Base-by-base conservation (phyloP, 1,140 invertebrate species). In the Drosophila gunungcola region DNA sequence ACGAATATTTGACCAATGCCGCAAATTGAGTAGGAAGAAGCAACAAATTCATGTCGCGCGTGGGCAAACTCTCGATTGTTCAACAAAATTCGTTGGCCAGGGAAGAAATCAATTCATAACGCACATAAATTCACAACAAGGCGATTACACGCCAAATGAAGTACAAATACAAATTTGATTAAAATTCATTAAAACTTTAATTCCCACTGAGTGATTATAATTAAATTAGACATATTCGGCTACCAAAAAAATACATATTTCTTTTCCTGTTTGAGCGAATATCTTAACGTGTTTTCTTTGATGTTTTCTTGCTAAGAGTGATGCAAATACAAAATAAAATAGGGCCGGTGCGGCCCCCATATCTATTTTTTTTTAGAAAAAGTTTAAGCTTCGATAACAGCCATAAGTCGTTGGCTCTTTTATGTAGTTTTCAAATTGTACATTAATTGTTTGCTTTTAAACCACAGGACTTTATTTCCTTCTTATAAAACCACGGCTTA, bases 1-100 rank as follows among this genome's bases (percentile, higher is more conserved):
- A 12, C 54, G 12, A 74, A 73, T 57, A 42, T 42, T 64, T 56
- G 60, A 74, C 73, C 63, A 73, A 58, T 48, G 55, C 39, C 27
- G 56, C 36, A 27, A 51, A 48, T 32, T 49, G 38, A 70, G 64
- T 56, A 46, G 49, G 39, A 68, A 55, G 52, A 53, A 62, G 57
- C 61, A 53, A 49, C 57, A 39, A 73, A 51, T 46, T 25, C 45
- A n/a, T 34, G 9, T 25, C 42, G 45, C 48, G 81, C 63, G 80
- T 83, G 80, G 80, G 78, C 78, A 73, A 39, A 67, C 75, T 79
- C 61, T 79, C 57, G 63, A 79, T 74, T 74, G 69, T 54, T 55
- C 57, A 81, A 77, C 46, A 43, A 34, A 48, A 60, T 56, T 25
- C 53, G 49, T 69, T 69, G 65, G 58, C 67, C 52, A 45, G 62